Conservation (phyloP, 1,140 invertebrate species). For the Armadillidium nasatum region DNA sequence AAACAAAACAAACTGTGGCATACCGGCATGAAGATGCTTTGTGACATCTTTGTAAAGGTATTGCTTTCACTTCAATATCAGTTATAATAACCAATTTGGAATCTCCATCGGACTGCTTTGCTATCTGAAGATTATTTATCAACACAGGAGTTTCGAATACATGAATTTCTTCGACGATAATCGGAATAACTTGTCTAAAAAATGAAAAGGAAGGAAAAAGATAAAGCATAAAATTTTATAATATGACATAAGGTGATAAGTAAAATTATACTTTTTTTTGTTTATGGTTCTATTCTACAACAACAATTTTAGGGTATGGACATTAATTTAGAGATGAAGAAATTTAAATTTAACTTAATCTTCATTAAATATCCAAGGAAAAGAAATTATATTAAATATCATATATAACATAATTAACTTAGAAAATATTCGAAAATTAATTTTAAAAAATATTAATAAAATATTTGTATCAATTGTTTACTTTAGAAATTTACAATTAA, state of each 20-base stretch:
- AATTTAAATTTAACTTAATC: not conserved
- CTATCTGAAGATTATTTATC: slow-evolving; percentile 67
- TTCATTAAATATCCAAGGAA: not conserved
- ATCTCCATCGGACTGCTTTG: slow-evolving; percentile 49
- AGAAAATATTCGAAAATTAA: no score
- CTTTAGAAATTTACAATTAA: no score
- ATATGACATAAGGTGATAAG: no score
- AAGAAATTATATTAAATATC: not conserved
- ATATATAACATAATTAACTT: no score
- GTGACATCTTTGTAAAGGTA: slow-evolving; percentile 80
- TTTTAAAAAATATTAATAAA: no score
- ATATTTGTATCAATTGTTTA: no score
- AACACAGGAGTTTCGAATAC: slow-evolving; percentile 61
- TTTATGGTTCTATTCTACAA: no score
- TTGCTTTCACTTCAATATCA: slow-evolving; percentile 74
- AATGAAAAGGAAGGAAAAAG: not conserved
- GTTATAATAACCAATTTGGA: slow-evolving; percentile 83
- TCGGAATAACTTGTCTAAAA: slow-evolving; percentile 53
- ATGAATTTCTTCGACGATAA: slow-evolving; percentile 79
- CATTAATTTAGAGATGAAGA: not conserved
- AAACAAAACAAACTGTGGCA: slow-evolving; percentile 32
- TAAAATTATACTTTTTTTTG: no score
- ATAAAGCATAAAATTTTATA: no score
- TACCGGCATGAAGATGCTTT: slow-evolving; percentile 63
- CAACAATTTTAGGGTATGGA: no score